Percentiles rank a stretch among this genome's conserved stretches.
These are phyloP conservation scores for Petrocephalus sullivani DNA, from an alignment of 2,797 vertebrate species.

Conservation along the genomic window DNA sequence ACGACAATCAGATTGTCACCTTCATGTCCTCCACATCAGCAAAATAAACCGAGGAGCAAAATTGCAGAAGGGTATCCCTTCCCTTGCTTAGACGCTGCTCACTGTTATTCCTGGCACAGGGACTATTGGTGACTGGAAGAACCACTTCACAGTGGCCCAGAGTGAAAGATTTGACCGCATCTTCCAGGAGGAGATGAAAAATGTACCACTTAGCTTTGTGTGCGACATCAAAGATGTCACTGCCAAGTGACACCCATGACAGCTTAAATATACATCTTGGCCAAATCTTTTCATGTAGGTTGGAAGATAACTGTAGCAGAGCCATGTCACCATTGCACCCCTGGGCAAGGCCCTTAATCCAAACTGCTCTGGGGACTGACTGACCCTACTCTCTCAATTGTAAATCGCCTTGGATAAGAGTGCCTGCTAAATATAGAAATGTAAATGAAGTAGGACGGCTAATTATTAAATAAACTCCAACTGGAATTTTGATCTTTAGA, in stretches of 20 bases:
- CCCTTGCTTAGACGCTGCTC: not conserved
- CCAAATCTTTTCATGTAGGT: not conserved
- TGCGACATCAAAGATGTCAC: conserved; percentile 49
- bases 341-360: not conserved
- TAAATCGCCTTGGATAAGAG: not conserved
- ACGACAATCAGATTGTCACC: too few species aligned
- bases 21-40: too few species aligned
- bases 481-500: not conserved
- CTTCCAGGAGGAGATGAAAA: conserved; percentile 57
- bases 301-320: not conserved
- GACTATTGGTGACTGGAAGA: conserved; percentile 61
- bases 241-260: conserved; percentile 22
- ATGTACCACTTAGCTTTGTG: conserved; percentile 48
- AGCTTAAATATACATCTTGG: not conserved
- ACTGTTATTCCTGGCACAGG: conserved; percentile 33
- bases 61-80: too few species aligned
- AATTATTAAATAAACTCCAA: not conserved
- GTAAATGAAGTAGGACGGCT: not conserved
- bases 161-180: conserved; percentile 54
- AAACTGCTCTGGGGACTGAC: not conserved
- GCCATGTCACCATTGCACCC: not conserved
- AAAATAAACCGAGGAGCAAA: too few species aligned
- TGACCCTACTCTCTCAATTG: not conserved
- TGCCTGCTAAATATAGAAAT: not conserved
- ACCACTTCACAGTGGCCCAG: conserved; percentile 55